These are phyloP conservation scores for Sarcoramphus papa DNA, from an alignment of 2,797 vertebrate genomes.

Conservation along the genomic window DNA sequence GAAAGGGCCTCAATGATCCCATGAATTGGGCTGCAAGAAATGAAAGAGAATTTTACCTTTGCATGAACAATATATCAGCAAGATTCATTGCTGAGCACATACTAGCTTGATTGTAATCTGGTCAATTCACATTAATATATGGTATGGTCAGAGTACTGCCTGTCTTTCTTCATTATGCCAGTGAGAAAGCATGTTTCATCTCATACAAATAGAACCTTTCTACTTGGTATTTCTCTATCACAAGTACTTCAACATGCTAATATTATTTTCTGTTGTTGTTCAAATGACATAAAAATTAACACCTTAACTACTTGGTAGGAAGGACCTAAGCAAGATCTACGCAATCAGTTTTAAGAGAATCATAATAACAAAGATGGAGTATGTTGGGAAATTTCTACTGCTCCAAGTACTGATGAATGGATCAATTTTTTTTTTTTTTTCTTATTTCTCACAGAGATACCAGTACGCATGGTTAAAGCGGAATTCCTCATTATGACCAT, in stretches of 20 bases:
- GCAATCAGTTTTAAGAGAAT: background rate
- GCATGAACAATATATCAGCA: background rate
- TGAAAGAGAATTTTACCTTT: background rate
- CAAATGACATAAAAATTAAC: background rate
- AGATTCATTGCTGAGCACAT: background rate
- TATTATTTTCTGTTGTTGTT: background rate
- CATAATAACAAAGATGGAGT: background rate
- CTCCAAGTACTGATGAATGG: background rate
- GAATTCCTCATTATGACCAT: background rate
- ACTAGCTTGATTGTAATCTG: too few species aligned
- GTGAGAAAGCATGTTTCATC: background rate
- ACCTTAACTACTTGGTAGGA: background rate
- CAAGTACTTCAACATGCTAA: background rate
- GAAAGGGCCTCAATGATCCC: background rate
- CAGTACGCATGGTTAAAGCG: background rate
- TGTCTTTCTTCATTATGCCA: background rate
- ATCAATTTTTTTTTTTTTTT: background rate
- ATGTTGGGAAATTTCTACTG: accelerated
- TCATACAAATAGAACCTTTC: background rate
- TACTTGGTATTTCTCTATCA: background rate
- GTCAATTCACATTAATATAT: background rate
- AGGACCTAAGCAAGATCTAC: background rate
- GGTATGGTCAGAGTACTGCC: background rate
- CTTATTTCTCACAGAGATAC: background rate
- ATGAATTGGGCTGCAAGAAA: background rate